Conservation (phyloP, 2,888 invertebrate species). For the Mamestra brassicae region DNA sequence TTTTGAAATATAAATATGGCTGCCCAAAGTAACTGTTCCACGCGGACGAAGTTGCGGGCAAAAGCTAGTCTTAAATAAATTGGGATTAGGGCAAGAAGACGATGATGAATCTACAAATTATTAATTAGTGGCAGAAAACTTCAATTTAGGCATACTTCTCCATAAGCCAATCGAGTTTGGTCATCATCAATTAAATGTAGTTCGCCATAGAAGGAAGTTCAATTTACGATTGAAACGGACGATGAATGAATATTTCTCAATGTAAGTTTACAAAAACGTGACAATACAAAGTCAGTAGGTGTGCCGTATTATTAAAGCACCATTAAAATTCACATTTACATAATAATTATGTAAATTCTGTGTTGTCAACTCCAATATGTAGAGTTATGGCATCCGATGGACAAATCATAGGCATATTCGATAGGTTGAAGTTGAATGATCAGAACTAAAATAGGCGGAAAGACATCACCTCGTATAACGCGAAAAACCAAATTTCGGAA, state of each 20-base stretch:
- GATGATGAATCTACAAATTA: neutral
- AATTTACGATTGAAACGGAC: constrained; percentile 5
- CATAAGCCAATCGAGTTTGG: too few species aligned
- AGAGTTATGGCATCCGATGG: constrained; percentile 15
- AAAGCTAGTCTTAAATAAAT: too few species aligned
- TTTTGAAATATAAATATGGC: too few species aligned
- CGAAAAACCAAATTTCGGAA: constrained; percentile 36
- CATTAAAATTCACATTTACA: constrained; percentile 24
- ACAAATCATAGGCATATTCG: neutral
- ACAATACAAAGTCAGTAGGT: constrained; percentile 24
- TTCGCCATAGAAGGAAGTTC: neutral
- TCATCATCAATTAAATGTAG: neutral
- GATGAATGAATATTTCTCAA: constrained; percentile 36
- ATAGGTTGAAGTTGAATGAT: constrained; percentile 40
- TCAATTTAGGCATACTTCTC: neutral
- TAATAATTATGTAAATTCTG: constrained; percentile 50
- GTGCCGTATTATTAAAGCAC: constrained; percentile 22
- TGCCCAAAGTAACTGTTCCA: too few species aligned
- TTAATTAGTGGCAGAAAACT: neutral
- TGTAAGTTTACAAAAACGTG: constrained; percentile 8
- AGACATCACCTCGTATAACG: constrained; percentile 16
- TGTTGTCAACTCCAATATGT: constrained; percentile 31
- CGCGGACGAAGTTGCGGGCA: too few species aligned
- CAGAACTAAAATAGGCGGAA: constrained; percentile 10
- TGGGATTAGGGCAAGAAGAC: neutral